Percentiles rank a stretch among this genome's conserved stretches.
Evolutionary conservation across 1,140 invertebrate species (phyloP).

Genomic region (Zaprionus gabonicus): DNA sequence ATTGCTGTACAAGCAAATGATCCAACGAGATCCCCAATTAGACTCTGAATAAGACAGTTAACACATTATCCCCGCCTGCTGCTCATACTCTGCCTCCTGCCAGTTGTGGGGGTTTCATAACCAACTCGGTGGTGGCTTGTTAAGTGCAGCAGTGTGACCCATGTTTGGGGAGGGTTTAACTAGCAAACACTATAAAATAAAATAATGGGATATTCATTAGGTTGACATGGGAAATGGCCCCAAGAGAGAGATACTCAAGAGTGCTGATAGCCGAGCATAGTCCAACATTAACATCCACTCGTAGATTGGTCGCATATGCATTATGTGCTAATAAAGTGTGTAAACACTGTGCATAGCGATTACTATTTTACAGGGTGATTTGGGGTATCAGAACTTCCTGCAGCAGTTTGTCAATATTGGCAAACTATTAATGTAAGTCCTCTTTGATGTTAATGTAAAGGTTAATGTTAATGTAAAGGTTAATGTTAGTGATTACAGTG

Average conservation of each 20-base stretch:
- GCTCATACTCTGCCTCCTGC: conserved; percentile 8
- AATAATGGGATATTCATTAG: conserved; percentile 32
- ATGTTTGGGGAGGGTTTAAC: background rate
- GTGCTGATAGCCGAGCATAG: conserved; percentile 15
- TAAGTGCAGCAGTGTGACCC: conserved; percentile 21
- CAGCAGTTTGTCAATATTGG: background rate
- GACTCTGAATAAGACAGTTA: conserved; percentile 26
- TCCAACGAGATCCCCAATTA: conserved; percentile 42
- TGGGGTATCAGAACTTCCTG: conserved; percentile 37
- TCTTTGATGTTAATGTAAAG: background rate
- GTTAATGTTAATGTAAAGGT: background rate
- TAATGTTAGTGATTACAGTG: background rate
- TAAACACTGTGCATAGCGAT: conserved; percentile 24
- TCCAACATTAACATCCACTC: conserved; percentile 20
- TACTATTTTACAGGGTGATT: background rate
- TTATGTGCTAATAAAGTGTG: conserved; percentile 23
- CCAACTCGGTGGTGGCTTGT: background rate
- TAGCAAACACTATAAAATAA: conserved; percentile 10
- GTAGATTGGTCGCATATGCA: conserved; percentile 22
- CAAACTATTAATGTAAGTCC: background rate
- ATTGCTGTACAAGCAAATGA: conserved; percentile 26
- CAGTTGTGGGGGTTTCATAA: conserved; percentile 27
- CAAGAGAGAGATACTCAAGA: conserved; percentile 3
- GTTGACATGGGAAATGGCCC: conserved; percentile 72
- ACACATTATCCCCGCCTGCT: conserved; percentile 4